Evolutionary conservation across 2,113 vertebrate genomes (phyloP).

Genomic region (Cheirogaleus medius): DNA sequence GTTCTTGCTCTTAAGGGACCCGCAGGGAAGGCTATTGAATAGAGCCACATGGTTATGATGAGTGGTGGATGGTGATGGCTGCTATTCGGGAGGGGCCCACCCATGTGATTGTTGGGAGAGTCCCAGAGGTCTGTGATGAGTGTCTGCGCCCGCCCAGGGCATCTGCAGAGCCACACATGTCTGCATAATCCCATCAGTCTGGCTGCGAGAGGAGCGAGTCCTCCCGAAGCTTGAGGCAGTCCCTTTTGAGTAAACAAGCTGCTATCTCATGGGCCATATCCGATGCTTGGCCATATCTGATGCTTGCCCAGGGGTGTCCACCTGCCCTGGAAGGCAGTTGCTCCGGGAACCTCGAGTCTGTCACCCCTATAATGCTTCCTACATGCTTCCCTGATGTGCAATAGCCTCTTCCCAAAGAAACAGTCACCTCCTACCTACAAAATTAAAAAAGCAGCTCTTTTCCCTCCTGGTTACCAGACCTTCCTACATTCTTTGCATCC

Average conservation of each 20-base stretch:
- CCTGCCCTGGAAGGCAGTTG: neutral
- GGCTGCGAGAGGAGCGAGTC: no score
- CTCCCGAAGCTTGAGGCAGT: neutral
- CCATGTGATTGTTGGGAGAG: neutral
- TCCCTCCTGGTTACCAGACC: neutral
- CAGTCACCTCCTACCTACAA: neutral
- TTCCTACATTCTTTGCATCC: neutral
- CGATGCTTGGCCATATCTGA: no score
- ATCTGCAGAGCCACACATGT: neutral
- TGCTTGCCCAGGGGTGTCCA: neutral
- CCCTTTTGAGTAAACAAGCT: neutral
- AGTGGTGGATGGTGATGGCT: no score
- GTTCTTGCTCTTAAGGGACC: neutral
- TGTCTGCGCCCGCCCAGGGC: neutral
- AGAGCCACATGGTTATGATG: neutral
- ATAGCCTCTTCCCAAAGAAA: neutral
- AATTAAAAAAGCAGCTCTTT: neutral
- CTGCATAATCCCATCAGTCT: neutral
- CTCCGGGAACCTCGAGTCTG: neutral
- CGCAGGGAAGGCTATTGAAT: neutral
- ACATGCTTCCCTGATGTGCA: neutral
- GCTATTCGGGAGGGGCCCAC: no score
- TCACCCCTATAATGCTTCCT: neutral
- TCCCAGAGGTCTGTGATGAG: neutral
- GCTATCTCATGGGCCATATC: neutral